Base-by-base conservation (phyloP, 2,113 vertebrate genomes). In the Silurus asotus region DNA sequence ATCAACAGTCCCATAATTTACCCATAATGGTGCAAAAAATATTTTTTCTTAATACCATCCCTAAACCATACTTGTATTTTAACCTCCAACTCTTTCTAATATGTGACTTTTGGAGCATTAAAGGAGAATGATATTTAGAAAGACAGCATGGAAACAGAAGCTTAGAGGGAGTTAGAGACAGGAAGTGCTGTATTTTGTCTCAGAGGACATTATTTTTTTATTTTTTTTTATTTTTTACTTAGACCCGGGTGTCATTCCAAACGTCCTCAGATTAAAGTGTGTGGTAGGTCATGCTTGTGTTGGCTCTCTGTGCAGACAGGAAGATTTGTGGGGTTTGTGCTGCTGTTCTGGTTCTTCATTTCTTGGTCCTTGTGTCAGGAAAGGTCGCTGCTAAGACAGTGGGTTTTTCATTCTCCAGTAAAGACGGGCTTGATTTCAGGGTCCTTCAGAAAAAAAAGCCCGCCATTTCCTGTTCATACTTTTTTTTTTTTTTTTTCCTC, bases 391-490 rank as follows among this genome's bases (percentile, higher is more conserved):
- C 48, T 51, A 14, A 56, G 80, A 84, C 11, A 55, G 28, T 10
- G 8, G 20, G 74, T 72, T 80, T 86, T 83, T 56, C 53, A 81
- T 6, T 14, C 37, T 53, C 64, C n/a, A 5, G 70, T 80, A 70
- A 37, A 53, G 25, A 72, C 8, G 48, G 83, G 58, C 81, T 81
- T 81, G 62, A 55, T 84, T 83, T 87, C 55, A 49, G n/a, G 61
- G 84, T 85, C 81, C 65, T 67, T 65, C 10, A 70, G 20, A 51
- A 77, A 62, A 58, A 86, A 37, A 37, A 86, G 65, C 45, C 91
- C 89, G 8, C 93, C 91, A 86, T 91, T 94, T 94, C 91, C 93
- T 93, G 92, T 94, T 94, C 93, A 92, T 92, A 87, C 8, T 94
- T 17, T 92, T 91, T 88, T 89, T 88, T 88, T 91, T 89, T 91